Conservation (phyloP, 2,113 vertebrate species). For the Hirundichthys speculiger region DNA sequence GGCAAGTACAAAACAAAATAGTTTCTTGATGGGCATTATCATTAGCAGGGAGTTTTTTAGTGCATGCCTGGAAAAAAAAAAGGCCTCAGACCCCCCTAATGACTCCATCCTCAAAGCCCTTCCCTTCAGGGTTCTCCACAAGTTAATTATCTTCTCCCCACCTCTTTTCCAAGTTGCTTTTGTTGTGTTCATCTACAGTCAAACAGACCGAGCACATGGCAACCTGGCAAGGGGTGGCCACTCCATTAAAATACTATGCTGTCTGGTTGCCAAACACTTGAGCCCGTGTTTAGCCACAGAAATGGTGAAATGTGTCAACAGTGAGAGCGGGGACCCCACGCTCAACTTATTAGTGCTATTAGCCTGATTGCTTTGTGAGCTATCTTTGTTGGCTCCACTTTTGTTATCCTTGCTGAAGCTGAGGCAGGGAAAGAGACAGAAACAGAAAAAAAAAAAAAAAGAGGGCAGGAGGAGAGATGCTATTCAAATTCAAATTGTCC, state of each 20-base stretch:
- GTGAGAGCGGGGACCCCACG: conserved; percentile 69
- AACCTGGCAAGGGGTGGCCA: conserved; percentile 70
- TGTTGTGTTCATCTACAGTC: conserved; percentile 61
- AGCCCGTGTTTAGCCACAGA: conserved; percentile 80
- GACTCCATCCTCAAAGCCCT: conserved; percentile 39
- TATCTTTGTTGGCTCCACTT: conserved; percentile 78
- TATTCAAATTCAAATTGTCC: conserved; percentile 81
- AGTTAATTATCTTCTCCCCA: conserved; percentile 70
- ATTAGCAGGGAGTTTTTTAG: neutral
- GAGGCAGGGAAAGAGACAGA: conserved; percentile 47
- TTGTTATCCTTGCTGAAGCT: conserved; percentile 57
- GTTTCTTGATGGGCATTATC: conserved; percentile 7
- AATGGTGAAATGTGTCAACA: conserved; percentile 82
- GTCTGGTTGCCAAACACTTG: conserved; percentile 79
- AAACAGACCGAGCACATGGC: conserved; percentile 71
- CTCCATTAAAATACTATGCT: conserved; percentile 72
- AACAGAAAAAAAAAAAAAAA: conserved; percentile 22
- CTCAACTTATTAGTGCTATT: conserved; percentile 84
- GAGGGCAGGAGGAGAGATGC: conserved; percentile 61
- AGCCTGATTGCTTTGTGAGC: conserved; percentile 78
- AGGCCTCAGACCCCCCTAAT: conserved; percentile 21
- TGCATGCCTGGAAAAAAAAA: conserved; percentile 4
- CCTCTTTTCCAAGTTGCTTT: conserved; percentile 53
- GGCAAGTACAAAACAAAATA: conserved; percentile 28
- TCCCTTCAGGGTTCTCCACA: conserved; percentile 39